Evolutionary conservation across 2,113 vertebrate genomes (phyloP).

Genomic region (Nibea albiflora): DNA sequence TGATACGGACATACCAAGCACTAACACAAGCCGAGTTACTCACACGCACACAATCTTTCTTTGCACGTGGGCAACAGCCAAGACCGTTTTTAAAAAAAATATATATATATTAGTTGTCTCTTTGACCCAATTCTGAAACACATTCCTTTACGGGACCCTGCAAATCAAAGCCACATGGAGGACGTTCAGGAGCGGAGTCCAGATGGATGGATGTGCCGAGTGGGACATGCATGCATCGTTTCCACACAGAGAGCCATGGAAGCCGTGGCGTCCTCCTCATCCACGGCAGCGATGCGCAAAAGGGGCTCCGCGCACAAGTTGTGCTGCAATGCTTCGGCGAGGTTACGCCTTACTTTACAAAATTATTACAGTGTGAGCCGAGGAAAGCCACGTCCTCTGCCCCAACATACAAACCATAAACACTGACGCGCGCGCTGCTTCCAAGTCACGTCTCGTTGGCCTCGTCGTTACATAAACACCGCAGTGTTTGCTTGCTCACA

Average conservation of each 20-base stretch:
- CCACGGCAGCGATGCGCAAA: neutral
- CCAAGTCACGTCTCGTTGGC: slow-evolving; percentile 25
- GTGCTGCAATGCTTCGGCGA: neutral
- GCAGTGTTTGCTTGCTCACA: slow-evolving; percentile 26
- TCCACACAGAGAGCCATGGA: slow-evolving; percentile 16
- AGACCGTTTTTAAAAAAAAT: too few relatives aligned
- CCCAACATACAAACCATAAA: slow-evolving; percentile 17
- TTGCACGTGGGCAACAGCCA: neutral
- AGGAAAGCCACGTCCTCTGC: slow-evolving; percentile 19
- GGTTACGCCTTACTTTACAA: neutral
- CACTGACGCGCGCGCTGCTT: neutral
- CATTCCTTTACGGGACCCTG: slow-evolving; percentile 65
- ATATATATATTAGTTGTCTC: slow-evolving; percentile 52
- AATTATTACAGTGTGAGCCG: neutral
- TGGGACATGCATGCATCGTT: slow-evolving; percentile 20
- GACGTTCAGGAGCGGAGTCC: slow-evolving; percentile 38
- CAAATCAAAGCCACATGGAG: slow-evolving; percentile 79
- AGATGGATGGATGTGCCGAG: slow-evolving; percentile 44
- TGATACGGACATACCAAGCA: slow-evolving; percentile 23
- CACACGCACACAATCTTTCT: neutral
- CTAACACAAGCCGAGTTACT: slow-evolving; percentile 2
- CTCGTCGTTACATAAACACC: slow-evolving; percentile 41
- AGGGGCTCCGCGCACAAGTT: neutral
- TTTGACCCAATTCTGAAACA: slow-evolving; percentile 76
- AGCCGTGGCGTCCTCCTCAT: neutral